These are phyloP conservation scores for Cryptocheilus praepositus DNA, from an alignment of 2,888 invertebrate species.

Conservation along the genomic window DNA sequence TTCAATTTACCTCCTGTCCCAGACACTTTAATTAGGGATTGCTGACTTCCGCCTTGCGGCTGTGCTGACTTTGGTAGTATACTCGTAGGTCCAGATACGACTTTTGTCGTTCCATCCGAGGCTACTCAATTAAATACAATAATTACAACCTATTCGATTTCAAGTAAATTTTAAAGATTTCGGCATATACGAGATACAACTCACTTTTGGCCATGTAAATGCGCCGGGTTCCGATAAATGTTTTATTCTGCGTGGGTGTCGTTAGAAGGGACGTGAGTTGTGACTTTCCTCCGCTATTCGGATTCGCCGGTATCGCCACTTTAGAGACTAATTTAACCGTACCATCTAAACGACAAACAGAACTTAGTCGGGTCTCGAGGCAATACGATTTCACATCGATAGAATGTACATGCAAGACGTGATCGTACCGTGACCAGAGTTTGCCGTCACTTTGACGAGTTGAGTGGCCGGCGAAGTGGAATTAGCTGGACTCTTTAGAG, in stretches of 20 bases:
- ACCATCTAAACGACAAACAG: conserved; percentile 75
- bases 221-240: conserved; percentile 80
- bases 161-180: neutral
- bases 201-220: conserved; percentile 86
- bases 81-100: conserved; percentile 79
- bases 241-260: conserved; percentile 80
- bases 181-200: neutral
- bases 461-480: conserved; percentile 72
- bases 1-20: conserved; percentile 62
- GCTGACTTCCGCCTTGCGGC: conserved; percentile 69
- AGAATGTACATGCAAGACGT: neutral
- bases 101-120: conserved; percentile 81
- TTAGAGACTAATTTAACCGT: conserved; percentile 82
- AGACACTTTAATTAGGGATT: conserved; percentile 77
- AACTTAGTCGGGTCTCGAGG: neutral
- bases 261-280: conserved; percentile 81
- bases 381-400: neutral
- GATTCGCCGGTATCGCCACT: conserved; percentile 79
- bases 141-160: neutral
- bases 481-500: conserved; percentile 68
- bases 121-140: conserved; percentile 47
- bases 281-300: conserved; percentile 78
- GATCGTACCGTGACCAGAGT: conserved; percentile 77
- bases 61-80: conserved; percentile 77
- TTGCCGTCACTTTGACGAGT: conserved; percentile 77